A percentile compares a stretch with the other conserved stretches of the same genome.
These are phyloP conservation scores for Oppia nitens DNA, from an alignment of 1,140 invertebrate genomes.

Conservation along the genomic window DNA sequence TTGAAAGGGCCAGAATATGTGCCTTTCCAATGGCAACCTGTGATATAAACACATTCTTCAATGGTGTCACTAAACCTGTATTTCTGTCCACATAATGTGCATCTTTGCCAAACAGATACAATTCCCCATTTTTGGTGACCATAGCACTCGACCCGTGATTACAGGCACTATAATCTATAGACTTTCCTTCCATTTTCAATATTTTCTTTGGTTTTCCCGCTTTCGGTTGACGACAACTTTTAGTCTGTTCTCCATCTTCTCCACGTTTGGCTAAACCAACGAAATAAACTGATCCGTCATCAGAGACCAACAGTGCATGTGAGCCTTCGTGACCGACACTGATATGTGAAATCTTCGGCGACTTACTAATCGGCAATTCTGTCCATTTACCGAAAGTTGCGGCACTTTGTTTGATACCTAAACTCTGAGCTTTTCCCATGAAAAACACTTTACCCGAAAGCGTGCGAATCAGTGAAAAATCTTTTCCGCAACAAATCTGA, in stretches of 20 bases:
- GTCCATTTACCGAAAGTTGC: constrained; percentile 47
- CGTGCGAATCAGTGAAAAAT: constrained; percentile 62
- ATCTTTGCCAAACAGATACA: constrained; percentile 90
- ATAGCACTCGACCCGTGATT: constrained; percentile 88
- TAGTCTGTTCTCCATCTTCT: constrained; percentile 67
- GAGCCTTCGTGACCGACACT: constrained; percentile 81
- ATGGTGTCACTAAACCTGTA: constrained; percentile 39
- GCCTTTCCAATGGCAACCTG: constrained; percentile 85
- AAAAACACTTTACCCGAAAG: constrained; percentile 55
- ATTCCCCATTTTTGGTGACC: constrained; percentile 66
- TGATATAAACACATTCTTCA: constrained; percentile 62
- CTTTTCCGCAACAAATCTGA: constrained; percentile 53
- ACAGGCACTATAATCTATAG: constrained; percentile 63
- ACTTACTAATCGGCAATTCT: constrained; percentile 55
- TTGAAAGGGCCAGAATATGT: constrained; percentile 70
- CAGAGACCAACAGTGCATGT: constrained; percentile 67
- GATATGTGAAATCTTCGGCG: constrained; percentile 53
- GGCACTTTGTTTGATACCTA: constrained; percentile 49
- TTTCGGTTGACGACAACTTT: constrained; percentile 68
- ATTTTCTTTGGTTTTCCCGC: constrained; percentile 82
- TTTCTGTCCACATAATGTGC: constrained; percentile 63
- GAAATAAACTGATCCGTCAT: constrained; percentile 75
- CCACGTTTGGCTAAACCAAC: constrained; percentile 73
- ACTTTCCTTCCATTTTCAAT: constrained; percentile 66
- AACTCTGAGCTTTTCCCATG: constrained; percentile 51